These are phyloP conservation scores for Sericinus montela DNA, from an alignment of 2,888 invertebrate species.

Conservation along the genomic window DNA sequence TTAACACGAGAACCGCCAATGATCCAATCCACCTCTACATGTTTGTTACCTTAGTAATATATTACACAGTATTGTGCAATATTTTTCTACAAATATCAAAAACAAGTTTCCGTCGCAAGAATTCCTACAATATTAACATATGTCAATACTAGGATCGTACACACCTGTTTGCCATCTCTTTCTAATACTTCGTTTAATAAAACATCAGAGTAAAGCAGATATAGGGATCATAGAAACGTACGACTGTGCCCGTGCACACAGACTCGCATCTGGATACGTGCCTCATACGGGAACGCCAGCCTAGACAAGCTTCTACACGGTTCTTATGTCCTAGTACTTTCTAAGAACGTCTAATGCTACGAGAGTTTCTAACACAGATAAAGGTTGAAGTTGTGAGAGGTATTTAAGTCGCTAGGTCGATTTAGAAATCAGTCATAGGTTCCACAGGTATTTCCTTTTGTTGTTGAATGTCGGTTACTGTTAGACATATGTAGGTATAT, in stretches of 20 bases:
- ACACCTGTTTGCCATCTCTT: slow-evolving; percentile 36
- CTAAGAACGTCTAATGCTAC: slow-evolving; percentile 78
- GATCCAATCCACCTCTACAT: not conserved
- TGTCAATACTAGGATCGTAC: slow-evolving; percentile 27
- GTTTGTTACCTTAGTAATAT: slow-evolving; percentile 32
- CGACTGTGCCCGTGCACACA: slow-evolving; percentile 41
- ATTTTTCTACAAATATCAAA: slow-evolving; percentile 24
- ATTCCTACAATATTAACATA: slow-evolving; percentile 19
- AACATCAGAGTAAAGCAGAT: slow-evolving; percentile 40
- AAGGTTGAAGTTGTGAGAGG: slow-evolving; percentile 17
- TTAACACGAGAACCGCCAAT: too few relatives aligned
- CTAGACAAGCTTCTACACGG: slow-evolving; percentile 51
- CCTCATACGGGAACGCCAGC: slow-evolving; percentile 51
- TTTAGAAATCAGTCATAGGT: slow-evolving; percentile 18
- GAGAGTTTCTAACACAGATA: slow-evolving; percentile 52
- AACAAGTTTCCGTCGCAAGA: slow-evolving; percentile 5
- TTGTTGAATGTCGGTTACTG: too few relatives aligned
- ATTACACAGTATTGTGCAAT: slow-evolving; percentile 24
- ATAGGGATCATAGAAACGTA: slow-evolving; percentile 61
- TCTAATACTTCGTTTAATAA: slow-evolving; percentile 23
- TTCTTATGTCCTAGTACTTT: slow-evolving; percentile 70
- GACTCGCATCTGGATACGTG: slow-evolving; percentile 45
- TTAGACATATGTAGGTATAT: too few relatives aligned
- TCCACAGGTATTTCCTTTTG: not conserved
- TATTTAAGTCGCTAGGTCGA: slow-evolving; percentile 21